Percentiles rank a stretch among this genome's conserved stretches.
phyloP scores from a whole-genome alignment of 2,797 vertebrate genomes.

The Danionella dracula region DNA sequence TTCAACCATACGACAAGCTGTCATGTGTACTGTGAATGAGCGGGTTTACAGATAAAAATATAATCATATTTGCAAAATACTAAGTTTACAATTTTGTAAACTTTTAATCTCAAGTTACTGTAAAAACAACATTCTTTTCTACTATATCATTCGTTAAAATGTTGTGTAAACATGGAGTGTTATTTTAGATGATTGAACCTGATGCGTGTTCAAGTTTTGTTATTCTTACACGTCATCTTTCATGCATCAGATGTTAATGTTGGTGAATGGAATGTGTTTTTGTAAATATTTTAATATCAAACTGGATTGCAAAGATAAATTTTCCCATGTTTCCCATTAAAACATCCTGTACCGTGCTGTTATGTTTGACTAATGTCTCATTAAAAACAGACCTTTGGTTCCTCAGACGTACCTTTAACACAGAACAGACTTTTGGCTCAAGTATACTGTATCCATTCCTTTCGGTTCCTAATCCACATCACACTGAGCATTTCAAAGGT shows the following conservation, averaged over 20 bases:
- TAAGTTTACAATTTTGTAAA: too few relatives aligned
- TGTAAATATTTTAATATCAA: neutral
- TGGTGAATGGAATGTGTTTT: neutral
- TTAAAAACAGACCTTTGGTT: conserved; percentile 11
- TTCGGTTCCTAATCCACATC: neutral
- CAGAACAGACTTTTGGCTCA: conserved; percentile 7
- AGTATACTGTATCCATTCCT: conserved; percentile 1
- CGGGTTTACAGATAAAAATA: too few relatives aligned
- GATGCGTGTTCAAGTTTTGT: too few relatives aligned
- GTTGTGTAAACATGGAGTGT: too few relatives aligned
- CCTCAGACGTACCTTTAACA: conserved; percentile 2
- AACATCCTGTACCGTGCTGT: neutral
- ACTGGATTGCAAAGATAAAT: neutral
- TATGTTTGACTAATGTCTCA: neutral
- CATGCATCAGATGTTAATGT: neutral
- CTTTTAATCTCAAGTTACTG: too few relatives aligned
- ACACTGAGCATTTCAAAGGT: conserved; percentile 13
- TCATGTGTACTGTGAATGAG: too few relatives aligned
- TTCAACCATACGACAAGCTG: too few relatives aligned
- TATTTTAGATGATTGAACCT: too few relatives aligned
- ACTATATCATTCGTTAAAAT: too few relatives aligned
- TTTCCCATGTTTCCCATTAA: neutral
- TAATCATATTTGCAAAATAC: too few relatives aligned
- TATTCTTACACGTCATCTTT: neutral
- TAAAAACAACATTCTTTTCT: too few relatives aligned